These are phyloP conservation scores for Eilema depressum DNA, from an alignment of 2,888 invertebrate species.

Conservation along the genomic window DNA sequence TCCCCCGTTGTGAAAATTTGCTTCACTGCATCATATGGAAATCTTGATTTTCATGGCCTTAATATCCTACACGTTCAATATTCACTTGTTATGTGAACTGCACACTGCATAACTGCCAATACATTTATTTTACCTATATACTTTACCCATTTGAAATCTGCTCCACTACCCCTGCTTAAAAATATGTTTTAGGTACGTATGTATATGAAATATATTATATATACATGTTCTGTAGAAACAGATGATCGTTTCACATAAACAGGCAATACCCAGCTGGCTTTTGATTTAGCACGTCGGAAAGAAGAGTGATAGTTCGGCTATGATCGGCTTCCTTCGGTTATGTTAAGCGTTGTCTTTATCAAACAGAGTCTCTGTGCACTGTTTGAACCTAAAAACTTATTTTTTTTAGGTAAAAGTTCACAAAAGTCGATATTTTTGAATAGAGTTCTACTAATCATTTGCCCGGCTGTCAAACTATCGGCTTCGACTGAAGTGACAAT, in stretches of 20 bases:
- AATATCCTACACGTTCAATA: slow-evolving; percentile 14
- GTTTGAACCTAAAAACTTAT: too few species aligned
- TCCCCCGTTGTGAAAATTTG: slow-evolving; percentile 69
- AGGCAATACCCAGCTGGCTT: not conserved
- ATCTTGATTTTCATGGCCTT: slow-evolving; percentile 54
- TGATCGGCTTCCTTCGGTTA: too few species aligned
- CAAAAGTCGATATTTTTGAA: too few species aligned
- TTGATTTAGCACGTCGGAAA: not conserved
- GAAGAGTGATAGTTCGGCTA: not conserved
- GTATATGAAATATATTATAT: not conserved
- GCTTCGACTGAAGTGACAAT: too few species aligned
- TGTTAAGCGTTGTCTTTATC: too few species aligned
- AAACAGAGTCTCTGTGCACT: too few species aligned
- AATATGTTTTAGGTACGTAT: not conserved
- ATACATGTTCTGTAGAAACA: too few species aligned
- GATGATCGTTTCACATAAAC: too few species aligned
- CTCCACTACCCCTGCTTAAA: not conserved
- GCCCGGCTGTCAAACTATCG: too few species aligned
- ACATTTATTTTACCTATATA: not conserved
- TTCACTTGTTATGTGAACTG: slow-evolving; percentile 11
- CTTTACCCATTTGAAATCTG: not conserved
- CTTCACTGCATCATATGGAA: slow-evolving; percentile 72
- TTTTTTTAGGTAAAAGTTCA: too few species aligned
- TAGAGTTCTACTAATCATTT: too few species aligned
- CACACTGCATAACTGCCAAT: not conserved